Percentiles rank a stretch among this genome's conserved stretches.
Conservation (phyloP, 2,797 vertebrate genomes). For the Clangula hyemalis region DNA sequence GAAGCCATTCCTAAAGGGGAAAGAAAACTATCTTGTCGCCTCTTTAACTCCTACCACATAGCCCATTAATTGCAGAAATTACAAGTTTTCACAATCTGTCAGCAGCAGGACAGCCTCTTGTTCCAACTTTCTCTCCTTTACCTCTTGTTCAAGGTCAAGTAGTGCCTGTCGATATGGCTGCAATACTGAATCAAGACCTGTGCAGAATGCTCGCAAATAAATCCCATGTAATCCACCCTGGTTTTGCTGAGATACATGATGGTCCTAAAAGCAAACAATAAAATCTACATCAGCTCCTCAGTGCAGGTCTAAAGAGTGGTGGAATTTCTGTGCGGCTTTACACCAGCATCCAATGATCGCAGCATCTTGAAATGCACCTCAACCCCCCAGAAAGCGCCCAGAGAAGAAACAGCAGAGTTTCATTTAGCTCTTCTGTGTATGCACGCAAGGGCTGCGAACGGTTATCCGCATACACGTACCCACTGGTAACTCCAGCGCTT, state of each 20-base stretch:
- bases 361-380: neutral
- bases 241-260: conserved; percentile 85
- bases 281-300: neutral
- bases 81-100: neutral
- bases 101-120: neutral
- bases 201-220: conserved; percentile 96
- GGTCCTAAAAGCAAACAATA: conserved; percentile 82
- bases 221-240: conserved; percentile 91
- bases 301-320: neutral
- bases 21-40: neutral
- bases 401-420: neutral
- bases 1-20: neutral
- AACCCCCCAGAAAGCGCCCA: neutral
- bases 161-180: conserved; percentile 95
- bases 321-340: neutral
- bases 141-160: conserved; percentile 96
- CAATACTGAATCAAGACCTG: conserved; percentile 92
- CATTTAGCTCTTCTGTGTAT: neutral
- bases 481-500: neutral
- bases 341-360: neutral
- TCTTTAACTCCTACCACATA: neutral
- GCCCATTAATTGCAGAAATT: neutral
- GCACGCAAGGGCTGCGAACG: neutral
- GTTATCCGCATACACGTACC: neutral
- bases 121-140: conserved; percentile 59